A percentile compares a stretch with the other conserved stretches of the same genome.
Conservation (phyloP, 2,888 invertebrate genomes). For the Balanococcus diminutus region DNA sequence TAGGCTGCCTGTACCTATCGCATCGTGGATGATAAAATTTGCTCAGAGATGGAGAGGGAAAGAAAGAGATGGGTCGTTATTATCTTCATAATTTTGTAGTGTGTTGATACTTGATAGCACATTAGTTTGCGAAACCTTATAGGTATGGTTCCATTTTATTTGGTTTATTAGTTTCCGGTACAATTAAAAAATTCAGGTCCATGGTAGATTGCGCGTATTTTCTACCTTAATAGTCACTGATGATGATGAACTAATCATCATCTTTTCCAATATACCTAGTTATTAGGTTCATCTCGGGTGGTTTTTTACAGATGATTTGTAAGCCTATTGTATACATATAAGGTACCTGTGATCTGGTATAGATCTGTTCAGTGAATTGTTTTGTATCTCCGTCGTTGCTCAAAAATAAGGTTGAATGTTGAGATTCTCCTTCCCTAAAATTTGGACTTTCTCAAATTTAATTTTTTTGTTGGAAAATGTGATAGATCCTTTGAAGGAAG, state of each 20-base stretch:
- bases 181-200: conserved; percentile 27
- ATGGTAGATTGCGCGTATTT: conserved; percentile 15
- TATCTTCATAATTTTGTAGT: not conserved
- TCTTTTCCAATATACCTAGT: not conserved
- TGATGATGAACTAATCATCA: conserved; percentile 11
- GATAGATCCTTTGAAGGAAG: too few species aligned
- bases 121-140: not conserved
- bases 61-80: not conserved
- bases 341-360: not conserved
- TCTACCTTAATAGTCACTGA: not conserved
- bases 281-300: not conserved
- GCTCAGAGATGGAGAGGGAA: not conserved
- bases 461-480: too few species aligned
- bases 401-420: too few species aligned
- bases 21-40: not conserved
- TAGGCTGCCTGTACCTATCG: not conserved
- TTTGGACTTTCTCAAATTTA: too few species aligned
- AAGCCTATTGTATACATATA: not conserved
- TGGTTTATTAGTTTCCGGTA: conserved; percentile 21
- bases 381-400: too few species aligned
- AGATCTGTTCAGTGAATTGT: too few species aligned
- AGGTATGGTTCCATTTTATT: not conserved
- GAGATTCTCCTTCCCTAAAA: too few species aligned
- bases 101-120: not conserved
- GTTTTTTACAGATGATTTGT: not conserved